These are phyloP conservation scores for Pangasius djambal DNA, from an alignment of 2,797 vertebrate genomes.

Conservation along the genomic window DNA sequence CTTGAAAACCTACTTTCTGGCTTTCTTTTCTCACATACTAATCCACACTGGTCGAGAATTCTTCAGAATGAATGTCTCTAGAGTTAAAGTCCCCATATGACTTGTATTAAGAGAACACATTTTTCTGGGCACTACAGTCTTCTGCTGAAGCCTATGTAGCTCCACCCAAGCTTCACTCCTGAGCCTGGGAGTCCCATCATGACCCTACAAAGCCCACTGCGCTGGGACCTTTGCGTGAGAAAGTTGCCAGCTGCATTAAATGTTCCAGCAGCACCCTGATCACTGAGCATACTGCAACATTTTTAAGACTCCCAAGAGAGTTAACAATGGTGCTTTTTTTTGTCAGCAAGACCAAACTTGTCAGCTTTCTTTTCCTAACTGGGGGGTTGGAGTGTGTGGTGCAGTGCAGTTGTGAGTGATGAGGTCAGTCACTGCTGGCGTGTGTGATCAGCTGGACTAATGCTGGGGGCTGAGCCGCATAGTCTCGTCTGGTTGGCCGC, in stretches of 20 bases:
- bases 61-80: background rate
- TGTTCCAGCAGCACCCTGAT: conserved; percentile 26
- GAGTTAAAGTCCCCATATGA: conserved; percentile 19
- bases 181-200: conserved; percentile 32
- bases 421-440: conserved; percentile 70
- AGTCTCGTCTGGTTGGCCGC: conserved; percentile 85
- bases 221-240: conserved; percentile 49
- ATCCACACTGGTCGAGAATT: background rate
- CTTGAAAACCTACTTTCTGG: background rate
- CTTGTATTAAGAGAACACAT: conserved; percentile 45
- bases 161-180: conserved; percentile 27
- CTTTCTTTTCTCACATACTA: background rate
- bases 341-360: conserved; percentile 41
- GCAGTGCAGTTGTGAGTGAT: conserved; percentile 63
- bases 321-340: conserved; percentile 15
- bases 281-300: conserved; percentile 7
- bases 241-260: conserved; percentile 53
- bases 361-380: conserved; percentile 29
- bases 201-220: conserved; percentile 47
- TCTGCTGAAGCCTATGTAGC: conserved; percentile 22
- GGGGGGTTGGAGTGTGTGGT: conserved; percentile 31
- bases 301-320: conserved; percentile 20
- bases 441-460: conserved; percentile 89
- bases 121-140: conserved; percentile 30
- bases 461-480: conserved; percentile 83